Evolutionary conservation across 2,797 vertebrate species (phyloP).

Genomic region (Gouania willdenowi): DNA sequence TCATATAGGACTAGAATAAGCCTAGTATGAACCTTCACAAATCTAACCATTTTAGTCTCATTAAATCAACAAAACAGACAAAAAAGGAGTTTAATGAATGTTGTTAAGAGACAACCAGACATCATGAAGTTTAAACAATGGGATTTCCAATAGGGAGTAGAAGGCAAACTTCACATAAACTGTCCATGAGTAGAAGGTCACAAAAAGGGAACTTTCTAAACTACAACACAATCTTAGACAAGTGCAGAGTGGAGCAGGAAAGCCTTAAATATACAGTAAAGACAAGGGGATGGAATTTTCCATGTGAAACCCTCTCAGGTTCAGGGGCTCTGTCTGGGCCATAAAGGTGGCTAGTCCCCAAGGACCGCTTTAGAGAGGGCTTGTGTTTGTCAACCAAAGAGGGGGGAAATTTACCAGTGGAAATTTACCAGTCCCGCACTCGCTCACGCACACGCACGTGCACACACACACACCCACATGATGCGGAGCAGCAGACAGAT

Average conservation of each 20-base stretch:
- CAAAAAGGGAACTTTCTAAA: constrained; percentile 8
- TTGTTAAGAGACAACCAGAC: too few relatives aligned
- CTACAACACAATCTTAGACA: constrained; percentile 17
- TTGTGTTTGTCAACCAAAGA: constrained; percentile 69
- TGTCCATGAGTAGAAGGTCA: constrained; percentile 17
- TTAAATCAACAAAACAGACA: too few relatives aligned
- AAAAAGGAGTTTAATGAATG: too few relatives aligned
- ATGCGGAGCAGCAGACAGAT: constrained; percentile 38
- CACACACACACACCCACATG: constrained; percentile 27
- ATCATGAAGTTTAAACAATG: too few relatives aligned
- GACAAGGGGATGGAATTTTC: constrained; percentile 75
- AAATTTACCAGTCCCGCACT: constrained; percentile 79
- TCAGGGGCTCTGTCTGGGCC: constrained; percentile 63
- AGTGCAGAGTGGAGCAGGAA: constrained; percentile 9
- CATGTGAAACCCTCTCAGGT: constrained; percentile 64
- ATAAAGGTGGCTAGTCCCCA: constrained; percentile 68
- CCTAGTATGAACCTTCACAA: too few relatives aligned
- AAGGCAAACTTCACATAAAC: too few relatives aligned
- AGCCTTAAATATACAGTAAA: constrained; percentile 36
- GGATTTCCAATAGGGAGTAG: too few relatives aligned
- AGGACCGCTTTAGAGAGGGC: constrained; percentile 59
- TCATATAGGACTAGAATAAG: too few relatives aligned
- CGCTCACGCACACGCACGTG: constrained; percentile 40
- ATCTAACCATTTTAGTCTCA: too few relatives aligned
- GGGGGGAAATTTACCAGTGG: constrained; percentile 73